Evolutionary conservation across 2,113 vertebrate species (phyloP).

Genomic region (Coreoperca whiteheadi): DNA sequence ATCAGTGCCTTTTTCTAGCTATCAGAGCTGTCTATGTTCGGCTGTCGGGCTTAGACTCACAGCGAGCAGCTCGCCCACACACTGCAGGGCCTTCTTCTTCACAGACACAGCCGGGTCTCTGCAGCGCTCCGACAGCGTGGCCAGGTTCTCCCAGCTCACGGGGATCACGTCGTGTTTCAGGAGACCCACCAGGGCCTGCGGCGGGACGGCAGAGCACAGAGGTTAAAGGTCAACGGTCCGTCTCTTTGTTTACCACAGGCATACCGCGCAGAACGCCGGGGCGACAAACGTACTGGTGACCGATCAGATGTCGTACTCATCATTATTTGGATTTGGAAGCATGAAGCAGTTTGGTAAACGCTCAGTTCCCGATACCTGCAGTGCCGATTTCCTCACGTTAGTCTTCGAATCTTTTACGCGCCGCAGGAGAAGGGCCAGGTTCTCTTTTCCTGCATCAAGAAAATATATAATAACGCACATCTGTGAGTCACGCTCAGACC

Average conservation of each 20-base stretch:
- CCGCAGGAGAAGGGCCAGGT: slow-evolving; percentile 85
- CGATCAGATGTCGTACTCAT: background rate
- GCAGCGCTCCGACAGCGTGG: slow-evolving; percentile 88
- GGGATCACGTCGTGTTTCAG: slow-evolving; percentile 87
- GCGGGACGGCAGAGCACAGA: background rate
- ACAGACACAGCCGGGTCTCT: slow-evolving; percentile 93
- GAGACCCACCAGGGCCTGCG: slow-evolving; percentile 88
- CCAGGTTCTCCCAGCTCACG: slow-evolving; percentile 83
- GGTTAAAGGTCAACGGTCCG: background rate
- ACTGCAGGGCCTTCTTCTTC: slow-evolving; percentile 92
- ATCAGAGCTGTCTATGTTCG: too few species aligned
- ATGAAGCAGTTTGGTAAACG: background rate
- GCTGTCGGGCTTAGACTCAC: slow-evolving; percentile 81
- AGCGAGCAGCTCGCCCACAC: slow-evolving; percentile 90
- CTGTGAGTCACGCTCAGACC: background rate
- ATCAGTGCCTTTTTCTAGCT: background rate
- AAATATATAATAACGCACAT: background rate
- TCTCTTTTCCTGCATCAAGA: slow-evolving; percentile 82
- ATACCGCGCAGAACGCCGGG: background rate
- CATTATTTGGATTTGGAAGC: background rate
- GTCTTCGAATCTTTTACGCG: slow-evolving; percentile 88
- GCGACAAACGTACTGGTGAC: background rate
- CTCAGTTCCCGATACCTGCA: slow-evolving; percentile 86
- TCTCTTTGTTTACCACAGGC: background rate
- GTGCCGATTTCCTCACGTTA: slow-evolving; percentile 91